Percentiles rank a stretch among this genome's conserved stretches.
Evolutionary conservation across 2,888 invertebrate species (phyloP).

Genomic region (Synergus japonicus): DNA sequence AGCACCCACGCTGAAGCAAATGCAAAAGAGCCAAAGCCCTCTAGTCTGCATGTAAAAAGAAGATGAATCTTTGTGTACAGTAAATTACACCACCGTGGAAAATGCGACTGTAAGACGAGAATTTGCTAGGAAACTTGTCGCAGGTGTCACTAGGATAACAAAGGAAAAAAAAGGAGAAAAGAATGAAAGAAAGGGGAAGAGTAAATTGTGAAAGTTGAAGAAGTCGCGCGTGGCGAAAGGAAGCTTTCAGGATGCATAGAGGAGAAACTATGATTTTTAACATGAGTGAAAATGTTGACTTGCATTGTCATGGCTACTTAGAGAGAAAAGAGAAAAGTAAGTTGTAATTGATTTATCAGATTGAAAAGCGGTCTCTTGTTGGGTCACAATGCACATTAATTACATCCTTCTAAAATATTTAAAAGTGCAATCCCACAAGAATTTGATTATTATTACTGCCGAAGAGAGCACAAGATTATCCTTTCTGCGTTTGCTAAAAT

Average conservation of each 20-base stretch:
- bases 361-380: no score
- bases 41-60: slow-evolving; percentile 28
- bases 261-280: neutral
- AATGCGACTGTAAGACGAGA: slow-evolving; percentile 47
- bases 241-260: neutral
- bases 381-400: no score
- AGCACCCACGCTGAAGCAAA: slow-evolving; percentile 48
- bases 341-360: neutral
- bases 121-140: slow-evolving; percentile 42
- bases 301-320: neutral
- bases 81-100: slow-evolving; percentile 47
- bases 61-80: slow-evolving; percentile 45
- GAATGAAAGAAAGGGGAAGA: neutral
- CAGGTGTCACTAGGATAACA: neutral
- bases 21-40: slow-evolving; percentile 23
- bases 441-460: no score
- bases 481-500: neutral
- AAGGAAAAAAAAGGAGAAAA: neutral
- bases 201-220: neutral
- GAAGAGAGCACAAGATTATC: no score
- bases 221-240: neutral
- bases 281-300: neutral
- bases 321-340: neutral
- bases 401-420: no score
- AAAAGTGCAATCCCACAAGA: no score